A percentile compares a stretch with the other conserved stretches of the same genome.
These are phyloP conservation scores for Oscheius sp. DNA, from an alignment of 2,888 invertebrate genomes.

Conservation along the genomic window DNA sequence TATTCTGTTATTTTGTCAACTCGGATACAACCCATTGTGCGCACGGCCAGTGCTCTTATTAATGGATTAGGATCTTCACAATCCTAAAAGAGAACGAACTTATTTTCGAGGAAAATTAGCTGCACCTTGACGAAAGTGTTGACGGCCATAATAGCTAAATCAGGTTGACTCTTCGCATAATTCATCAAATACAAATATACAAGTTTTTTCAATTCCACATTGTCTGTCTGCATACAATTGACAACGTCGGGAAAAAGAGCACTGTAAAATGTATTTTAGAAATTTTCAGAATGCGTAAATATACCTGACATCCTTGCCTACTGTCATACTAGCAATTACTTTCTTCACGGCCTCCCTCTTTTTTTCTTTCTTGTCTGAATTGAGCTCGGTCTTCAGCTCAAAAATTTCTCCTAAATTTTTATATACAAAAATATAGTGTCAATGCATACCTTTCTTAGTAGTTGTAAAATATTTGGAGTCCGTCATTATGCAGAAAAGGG, in stretches of 20 bases:
- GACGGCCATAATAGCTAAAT: slow-evolving; percentile 99
- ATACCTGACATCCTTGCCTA: slow-evolving; percentile 92
- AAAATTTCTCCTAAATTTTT: slow-evolving; percentile 86
- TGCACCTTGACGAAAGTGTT: slow-evolving; percentile 97
- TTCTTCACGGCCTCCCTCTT: slow-evolving; percentile 99
- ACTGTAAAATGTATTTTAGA: slow-evolving; percentile 70
- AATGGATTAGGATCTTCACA: slow-evolving; percentile 99
- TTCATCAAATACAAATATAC: slow-evolving; percentile 99
- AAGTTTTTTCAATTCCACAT: slow-evolving; percentile 95
- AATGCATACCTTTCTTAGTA: slow-evolving; percentile 86
- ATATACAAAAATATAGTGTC: not conserved
- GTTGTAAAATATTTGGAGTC: slow-evolving; percentile 99
- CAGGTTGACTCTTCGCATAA: slow-evolving; percentile 99
- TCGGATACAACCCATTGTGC: slow-evolving; percentile 99
- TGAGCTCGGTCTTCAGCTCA: slow-evolving; percentile 96
- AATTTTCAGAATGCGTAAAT: not conserved
- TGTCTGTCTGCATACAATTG: slow-evolving; percentile 99
- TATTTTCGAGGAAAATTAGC: not conserved
- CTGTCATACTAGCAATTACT: slow-evolving; percentile 99
- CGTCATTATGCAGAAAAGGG: slow-evolving; percentile 81
- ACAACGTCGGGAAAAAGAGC: slow-evolving; percentile 99
- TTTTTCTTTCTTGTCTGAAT: slow-evolving; percentile 98
- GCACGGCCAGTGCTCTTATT: slow-evolving; percentile 95
- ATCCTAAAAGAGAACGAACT: slow-evolving; percentile 80
- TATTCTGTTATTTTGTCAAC: slow-evolving; percentile 99